Evolutionary conservation across 2,888 invertebrate genomes (phyloP), one percentile per base, ranked within the genome.

Genomic region (Pammene fasciana): DNA sequence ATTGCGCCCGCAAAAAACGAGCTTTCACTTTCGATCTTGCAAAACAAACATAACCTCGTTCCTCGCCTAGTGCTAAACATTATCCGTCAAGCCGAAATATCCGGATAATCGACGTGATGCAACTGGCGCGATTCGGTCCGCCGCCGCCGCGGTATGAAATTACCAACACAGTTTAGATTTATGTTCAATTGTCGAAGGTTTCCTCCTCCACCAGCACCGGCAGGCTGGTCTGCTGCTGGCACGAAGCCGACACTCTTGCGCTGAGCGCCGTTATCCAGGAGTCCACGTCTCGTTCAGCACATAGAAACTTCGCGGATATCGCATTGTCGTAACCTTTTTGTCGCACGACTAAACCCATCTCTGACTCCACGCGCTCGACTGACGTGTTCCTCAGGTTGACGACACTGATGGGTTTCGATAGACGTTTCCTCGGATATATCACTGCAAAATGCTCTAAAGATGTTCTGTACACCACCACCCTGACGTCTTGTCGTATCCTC

Each of bases 371-470:
- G 59, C 91, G 88, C 75, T 94, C 94, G 55, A 94, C 91, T n/a
- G 84, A 86, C 11, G 94, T 94, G 77, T 94, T 94, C 75, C 93
- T 88, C 72, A 95, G 82, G 81, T 95, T 95, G 50, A 95, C 89
- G 2, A 95, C 94, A 0, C 94, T 94, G 46, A 94, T 85, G 0
- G 95, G 93, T 73, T 94, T 93, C 72, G 94, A 93, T 11, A 94
- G 88, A 77, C 94, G 93, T 84, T 94, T 94, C 82, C 94, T 93
- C 8, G 95, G 95, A 74, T 94, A 95, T 41, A 95, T 93, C 8
- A 94, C 95, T 1, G 94, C 94, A 77, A 95, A 95, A 77, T 95
- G 95, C 79, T 95, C 95, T 78, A 94, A 84, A 56, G 94, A 93
- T 6, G 95, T 95, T 72, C 93, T 89, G 81, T 95, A 95, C 34